phyloP scores from a whole-genome alignment of 1,140 invertebrate genomes.

The Palaemon carinicauda region DNA sequence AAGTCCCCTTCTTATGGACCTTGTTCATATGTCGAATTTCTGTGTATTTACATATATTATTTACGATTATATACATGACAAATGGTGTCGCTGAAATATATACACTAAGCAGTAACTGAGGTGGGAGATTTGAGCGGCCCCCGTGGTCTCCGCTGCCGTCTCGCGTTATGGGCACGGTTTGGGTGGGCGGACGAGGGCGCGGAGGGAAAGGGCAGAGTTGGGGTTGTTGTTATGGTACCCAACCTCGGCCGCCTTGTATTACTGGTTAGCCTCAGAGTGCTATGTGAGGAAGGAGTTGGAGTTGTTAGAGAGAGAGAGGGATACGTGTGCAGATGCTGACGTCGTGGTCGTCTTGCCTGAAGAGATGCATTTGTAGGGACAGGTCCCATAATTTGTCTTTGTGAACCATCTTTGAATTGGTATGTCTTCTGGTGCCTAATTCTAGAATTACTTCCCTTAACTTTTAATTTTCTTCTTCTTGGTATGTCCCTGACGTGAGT shows the following conservation, averaged over 20 bases:
- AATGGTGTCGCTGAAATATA: conserved; percentile 50
- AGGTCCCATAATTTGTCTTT: neutral
- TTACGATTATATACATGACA: conserved; percentile 54
- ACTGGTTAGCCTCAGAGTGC: neutral
- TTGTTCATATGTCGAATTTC: conserved; percentile 33
- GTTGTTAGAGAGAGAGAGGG: neutral
- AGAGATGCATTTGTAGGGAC: neutral
- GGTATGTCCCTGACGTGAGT: neutral
- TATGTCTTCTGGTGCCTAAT: no score
- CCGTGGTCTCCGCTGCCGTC: conserved; percentile 49
- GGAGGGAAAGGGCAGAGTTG: conserved; percentile 38
- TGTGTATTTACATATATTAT: conserved; percentile 54
- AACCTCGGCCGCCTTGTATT: neutral
- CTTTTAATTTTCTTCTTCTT: neutral
- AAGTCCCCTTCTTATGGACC: conserved; percentile 46
- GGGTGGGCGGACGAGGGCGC: conserved; percentile 51
- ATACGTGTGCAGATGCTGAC: neutral
- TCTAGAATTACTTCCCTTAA: no score
- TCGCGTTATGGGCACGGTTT: conserved; percentile 28
- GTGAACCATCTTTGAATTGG: neutral
- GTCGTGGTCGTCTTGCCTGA: neutral
- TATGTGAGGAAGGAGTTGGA: neutral
- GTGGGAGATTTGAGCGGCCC: conserved; percentile 40
- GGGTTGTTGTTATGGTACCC: neutral
- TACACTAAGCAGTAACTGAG: conserved; percentile 50